Percentiles rank a stretch among this genome's conserved stretches.
Conservation (phyloP, 1,140 invertebrate genomes). For the Penaeus vannamei region DNA sequence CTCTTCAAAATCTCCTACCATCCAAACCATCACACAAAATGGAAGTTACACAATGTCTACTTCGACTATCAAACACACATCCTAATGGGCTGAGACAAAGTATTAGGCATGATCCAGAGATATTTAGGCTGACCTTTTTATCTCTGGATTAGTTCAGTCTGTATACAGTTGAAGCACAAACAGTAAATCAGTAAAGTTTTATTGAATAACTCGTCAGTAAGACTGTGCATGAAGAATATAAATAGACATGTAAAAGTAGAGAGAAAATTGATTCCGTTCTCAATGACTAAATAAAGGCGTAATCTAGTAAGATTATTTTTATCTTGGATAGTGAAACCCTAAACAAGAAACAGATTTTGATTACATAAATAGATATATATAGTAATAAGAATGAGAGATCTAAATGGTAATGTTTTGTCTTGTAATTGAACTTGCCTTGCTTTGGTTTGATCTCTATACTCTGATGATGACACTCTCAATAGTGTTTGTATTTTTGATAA, state of each 20-base stretch:
- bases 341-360: constrained; percentile 47
- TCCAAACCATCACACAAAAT: too few species aligned
- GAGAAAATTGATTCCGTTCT: constrained; percentile 43
- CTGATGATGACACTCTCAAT: constrained; percentile 45
- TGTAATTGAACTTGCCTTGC: constrained; percentile 54
- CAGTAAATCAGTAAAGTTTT: constrained; percentile 49
- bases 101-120: not conserved
- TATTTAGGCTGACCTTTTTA: not conserved
- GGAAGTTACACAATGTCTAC: too few species aligned
- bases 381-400: constrained; percentile 45
- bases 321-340: constrained; percentile 53
- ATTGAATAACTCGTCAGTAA: constrained; percentile 38
- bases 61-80: not conserved
- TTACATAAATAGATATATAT: constrained; percentile 55
- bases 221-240: constrained; percentile 59
- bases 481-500: constrained; percentile 42
- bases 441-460: constrained; percentile 44
- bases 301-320: constrained; percentile 39
- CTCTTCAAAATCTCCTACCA: too few species aligned
- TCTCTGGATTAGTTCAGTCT: constrained; percentile 9
- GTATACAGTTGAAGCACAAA: constrained; percentile 25
- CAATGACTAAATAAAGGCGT: constrained; percentile 46
- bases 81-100: constrained; percentile 13
- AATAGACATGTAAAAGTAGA: constrained; percentile 61
- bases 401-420: constrained; percentile 64